Evolutionary conservation across 2,113 vertebrate species (phyloP).

Genomic region (Cervus canadensis): DNA sequence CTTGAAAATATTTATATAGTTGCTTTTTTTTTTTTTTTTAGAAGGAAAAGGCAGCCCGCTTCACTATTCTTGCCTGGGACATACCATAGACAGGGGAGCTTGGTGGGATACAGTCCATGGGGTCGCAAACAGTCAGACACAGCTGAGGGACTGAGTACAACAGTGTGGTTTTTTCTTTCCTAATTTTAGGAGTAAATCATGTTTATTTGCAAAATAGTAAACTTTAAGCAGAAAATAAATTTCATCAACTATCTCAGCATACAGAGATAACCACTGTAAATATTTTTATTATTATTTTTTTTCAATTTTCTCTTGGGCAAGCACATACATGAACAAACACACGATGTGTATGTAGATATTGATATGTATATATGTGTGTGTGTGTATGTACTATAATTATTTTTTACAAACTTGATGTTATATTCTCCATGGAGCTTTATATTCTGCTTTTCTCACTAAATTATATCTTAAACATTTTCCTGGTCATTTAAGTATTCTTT

Average conservation of each 20-base stretch:
- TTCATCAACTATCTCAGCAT: neutral
- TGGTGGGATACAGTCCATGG: neutral
- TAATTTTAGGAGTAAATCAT: neutral
- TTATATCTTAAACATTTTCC: slow-evolving; percentile 28
- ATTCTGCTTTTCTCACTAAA: slow-evolving; percentile 14
- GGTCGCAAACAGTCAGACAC: neutral
- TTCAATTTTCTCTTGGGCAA: neutral
- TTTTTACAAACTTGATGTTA: neutral
- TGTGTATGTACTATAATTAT: neutral
- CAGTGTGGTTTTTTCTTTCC: neutral
- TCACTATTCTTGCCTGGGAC: neutral
- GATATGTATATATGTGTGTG: neutral
- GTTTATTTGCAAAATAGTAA: slow-evolving; percentile 8
- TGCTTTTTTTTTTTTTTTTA: neutral
- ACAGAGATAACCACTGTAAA: neutral
- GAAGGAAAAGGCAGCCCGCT: neutral
- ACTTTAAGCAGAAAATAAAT: neutral
- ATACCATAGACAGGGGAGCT: neutral
- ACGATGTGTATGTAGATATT: fast-evolving
- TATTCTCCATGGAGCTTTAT: slow-evolving; percentile 7
- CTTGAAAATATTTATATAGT: neutral
- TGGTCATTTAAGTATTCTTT: slow-evolving; percentile 38
- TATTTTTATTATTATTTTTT: neutral
- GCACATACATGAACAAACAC: neutral
- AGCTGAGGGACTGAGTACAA: neutral